phyloP scores from a whole-genome alignment of 2,113 vertebrate species.

The Phalacrocorax brasilianus region DNA sequence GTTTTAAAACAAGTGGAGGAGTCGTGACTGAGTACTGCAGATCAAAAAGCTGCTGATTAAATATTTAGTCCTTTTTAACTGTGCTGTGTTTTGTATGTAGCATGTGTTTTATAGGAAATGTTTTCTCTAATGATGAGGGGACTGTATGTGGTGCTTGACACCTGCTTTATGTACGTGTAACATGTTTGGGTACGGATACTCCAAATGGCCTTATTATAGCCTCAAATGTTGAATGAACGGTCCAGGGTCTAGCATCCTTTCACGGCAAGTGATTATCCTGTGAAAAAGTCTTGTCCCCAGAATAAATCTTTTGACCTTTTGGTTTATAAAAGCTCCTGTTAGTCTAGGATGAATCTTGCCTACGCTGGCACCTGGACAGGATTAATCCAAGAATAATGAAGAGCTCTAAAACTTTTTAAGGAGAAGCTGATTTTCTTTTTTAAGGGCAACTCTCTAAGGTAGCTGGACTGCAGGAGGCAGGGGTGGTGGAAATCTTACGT shows the following conservation, averaged over 20 bases:
- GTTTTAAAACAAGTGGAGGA: rapidly evolving
- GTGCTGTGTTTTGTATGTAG: not conserved
- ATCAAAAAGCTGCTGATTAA: not conserved
- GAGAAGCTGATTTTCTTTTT: not conserved
- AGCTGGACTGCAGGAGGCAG: not conserved
- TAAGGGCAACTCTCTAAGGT: not conserved
- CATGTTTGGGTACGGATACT: not conserved
- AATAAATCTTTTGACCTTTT: not conserved
- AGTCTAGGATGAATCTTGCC: not conserved
- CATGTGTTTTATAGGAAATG: not conserved
- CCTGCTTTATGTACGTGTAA: not conserved
- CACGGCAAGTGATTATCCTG: not conserved
- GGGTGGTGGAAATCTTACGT: not conserved
- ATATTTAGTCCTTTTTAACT: not conserved
- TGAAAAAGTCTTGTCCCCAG: not conserved
- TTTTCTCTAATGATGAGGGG: not conserved
- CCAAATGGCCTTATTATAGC: not conserved
- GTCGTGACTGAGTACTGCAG: not conserved
- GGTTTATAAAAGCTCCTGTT: not conserved
- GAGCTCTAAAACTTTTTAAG: not conserved
- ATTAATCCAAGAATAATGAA: not conserved
- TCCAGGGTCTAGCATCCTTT: not conserved
- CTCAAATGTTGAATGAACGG: not conserved
- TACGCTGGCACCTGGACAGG: not conserved
- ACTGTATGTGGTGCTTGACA: not conserved